Evolutionary conservation across 2,888 invertebrate genomes (phyloP).

Genomic region (Margaritifera margaritifera): DNA sequence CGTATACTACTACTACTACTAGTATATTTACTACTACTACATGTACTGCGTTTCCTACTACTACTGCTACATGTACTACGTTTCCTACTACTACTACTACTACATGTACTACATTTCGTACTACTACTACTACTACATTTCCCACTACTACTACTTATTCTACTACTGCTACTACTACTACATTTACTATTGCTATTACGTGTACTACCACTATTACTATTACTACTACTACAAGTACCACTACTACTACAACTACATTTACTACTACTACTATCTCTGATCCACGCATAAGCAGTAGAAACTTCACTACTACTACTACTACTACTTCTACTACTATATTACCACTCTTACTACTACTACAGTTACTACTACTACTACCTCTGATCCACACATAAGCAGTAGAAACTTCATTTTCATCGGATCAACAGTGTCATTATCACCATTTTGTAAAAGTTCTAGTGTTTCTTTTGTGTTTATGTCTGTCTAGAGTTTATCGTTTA

Average conservation of each 20-base stretch:
- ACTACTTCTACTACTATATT: slow-evolving; percentile 5
- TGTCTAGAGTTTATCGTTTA: no score
- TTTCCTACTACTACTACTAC: slow-evolving; percentile 9
- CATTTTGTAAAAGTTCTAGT: no score
- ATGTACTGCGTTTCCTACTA: slow-evolving; percentile 4
- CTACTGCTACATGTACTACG: slow-evolving; percentile 7
- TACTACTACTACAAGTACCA: slow-evolving; percentile 1
- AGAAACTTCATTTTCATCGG: no score
- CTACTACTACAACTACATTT: slow-evolving; percentile 7
- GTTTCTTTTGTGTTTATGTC: no score
- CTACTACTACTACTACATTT: slow-evolving; percentile 7
- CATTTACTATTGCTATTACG: neutral
- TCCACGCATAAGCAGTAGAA: neutral
- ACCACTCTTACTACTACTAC: slow-evolving; percentile 7
- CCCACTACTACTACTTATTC: slow-evolving; percentile 8
- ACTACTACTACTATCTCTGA: neutral
- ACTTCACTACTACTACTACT: slow-evolving; percentile 3
- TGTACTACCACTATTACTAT: neutral
- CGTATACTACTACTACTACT: neutral
- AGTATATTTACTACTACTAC: slow-evolving; percentile 5
- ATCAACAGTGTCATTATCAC: no score
- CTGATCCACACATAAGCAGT: no score
- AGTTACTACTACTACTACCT: slow-evolving; percentile 4
- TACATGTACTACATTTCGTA: slow-evolving; percentile 4
- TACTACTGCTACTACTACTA: slow-evolving; percentile 5